A percentile compares a stretch with the other conserved stretches of the same genome.
Conservation (phyloP, 2,888 invertebrate genomes). For the Graphium colonna region DNA sequence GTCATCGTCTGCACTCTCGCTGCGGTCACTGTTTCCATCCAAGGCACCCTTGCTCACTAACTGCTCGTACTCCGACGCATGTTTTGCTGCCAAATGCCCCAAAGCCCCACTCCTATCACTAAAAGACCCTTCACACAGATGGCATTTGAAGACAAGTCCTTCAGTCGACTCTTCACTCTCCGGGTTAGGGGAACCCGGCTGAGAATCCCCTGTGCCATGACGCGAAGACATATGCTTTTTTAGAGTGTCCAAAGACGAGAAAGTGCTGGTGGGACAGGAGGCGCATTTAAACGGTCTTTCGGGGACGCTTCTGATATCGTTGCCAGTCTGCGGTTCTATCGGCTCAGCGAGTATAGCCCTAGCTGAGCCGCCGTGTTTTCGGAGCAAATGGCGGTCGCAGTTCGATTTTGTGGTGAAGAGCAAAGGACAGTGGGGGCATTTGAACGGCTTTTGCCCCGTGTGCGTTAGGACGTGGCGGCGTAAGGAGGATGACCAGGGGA, state of each 20-base stretch:
- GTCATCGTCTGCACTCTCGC: slow-evolving; percentile 84
- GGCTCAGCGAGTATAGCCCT: slow-evolving; percentile 66
- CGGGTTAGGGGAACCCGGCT: slow-evolving; percentile 60
- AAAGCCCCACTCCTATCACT: slow-evolving; percentile 88
- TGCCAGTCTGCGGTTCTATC: slow-evolving; percentile 49
- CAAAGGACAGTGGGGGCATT: slow-evolving; percentile 95
- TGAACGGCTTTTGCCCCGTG: slow-evolving; percentile 97
- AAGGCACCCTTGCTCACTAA: slow-evolving; percentile 90
- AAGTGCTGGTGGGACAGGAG: slow-evolving; percentile 90
- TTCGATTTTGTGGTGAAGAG: slow-evolving; percentile 98
- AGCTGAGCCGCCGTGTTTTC: slow-evolving; percentile 86
- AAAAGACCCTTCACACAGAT: slow-evolving; percentile 94
- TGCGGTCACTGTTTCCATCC: slow-evolving; percentile 78
- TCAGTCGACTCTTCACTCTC: slow-evolving; percentile 57
- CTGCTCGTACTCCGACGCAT: slow-evolving; percentile 88
- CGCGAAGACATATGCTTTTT: slow-evolving; percentile 88
- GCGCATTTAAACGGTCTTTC: slow-evolving; percentile 90
- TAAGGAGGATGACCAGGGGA: slow-evolving; percentile 97
- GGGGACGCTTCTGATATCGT: slow-evolving; percentile 83
- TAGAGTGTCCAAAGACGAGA: slow-evolving; percentile 88
- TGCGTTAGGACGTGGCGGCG: slow-evolving; percentile 97
- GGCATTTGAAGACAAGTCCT: slow-evolving; percentile 92
- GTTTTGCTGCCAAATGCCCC: slow-evolving; percentile 88
- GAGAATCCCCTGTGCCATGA: slow-evolving; percentile 78
- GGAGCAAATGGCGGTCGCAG: slow-evolving; percentile 94